Evolutionary conservation across 2,888 invertebrate species (phyloP).

Genomic region (Philhelius pedissequus): DNA sequence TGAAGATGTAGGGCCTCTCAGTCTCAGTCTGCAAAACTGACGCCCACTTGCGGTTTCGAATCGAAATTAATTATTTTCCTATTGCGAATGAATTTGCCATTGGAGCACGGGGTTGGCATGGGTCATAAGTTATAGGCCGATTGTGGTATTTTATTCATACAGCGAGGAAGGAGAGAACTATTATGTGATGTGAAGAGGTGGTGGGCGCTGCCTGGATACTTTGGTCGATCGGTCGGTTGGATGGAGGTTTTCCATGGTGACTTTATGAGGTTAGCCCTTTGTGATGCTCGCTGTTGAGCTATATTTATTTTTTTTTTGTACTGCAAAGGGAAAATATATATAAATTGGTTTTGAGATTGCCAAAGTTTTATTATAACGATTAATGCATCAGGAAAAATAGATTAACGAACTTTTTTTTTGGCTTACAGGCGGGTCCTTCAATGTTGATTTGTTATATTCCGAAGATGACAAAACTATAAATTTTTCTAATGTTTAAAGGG

Average conservation of each 20-base stretch:
- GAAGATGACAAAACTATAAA: too few relatives aligned
- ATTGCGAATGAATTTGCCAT: conserved; percentile 60
- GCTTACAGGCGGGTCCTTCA: too few relatives aligned
- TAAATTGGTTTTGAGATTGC: neutral
- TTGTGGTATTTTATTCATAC: conserved; percentile 45
- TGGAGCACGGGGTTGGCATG: conserved; percentile 50
- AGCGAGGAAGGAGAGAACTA: conserved; percentile 9
- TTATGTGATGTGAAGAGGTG: neutral
- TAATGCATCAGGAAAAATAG: too few relatives aligned
- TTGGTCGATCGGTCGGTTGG: neutral
- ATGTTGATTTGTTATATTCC: too few relatives aligned
- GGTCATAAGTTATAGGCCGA: conserved; percentile 66
- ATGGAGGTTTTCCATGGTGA: conserved; percentile 1
- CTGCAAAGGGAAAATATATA: neutral
- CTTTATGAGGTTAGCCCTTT: neutral
- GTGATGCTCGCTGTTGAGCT: neutral
- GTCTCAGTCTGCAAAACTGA: conserved; percentile 3
- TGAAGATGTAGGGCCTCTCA: conserved; percentile 57
- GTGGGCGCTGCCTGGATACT: conserved; percentile 23
- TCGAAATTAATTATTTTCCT: conserved; percentile 66
- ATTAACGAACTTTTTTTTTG: too few relatives aligned
- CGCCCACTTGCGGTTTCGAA: conserved; percentile 58
- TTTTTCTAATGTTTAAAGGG: too few relatives aligned
- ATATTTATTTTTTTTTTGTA: neutral
- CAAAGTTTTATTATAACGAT: neutral